Evolutionary conservation across 2,888 invertebrate genomes (phyloP), one percentile per base, ranked within the genome.

Genomic region (Coecobrya sp.): DNA sequence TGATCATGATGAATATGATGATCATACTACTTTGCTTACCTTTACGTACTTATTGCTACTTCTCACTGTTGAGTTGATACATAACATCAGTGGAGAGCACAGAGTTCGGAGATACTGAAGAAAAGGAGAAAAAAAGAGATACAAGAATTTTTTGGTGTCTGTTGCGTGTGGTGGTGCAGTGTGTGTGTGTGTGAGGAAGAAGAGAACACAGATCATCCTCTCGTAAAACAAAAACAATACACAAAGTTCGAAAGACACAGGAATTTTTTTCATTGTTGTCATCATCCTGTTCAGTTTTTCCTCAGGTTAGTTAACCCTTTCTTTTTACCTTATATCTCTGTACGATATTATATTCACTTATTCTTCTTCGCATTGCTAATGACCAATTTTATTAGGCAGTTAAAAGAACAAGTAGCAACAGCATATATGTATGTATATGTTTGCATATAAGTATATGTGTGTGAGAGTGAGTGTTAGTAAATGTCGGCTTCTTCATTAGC

Each of bases 31-130:
- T 90, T 73, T 85, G 85, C 90, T 85, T 85, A 90, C 85, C 91
- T 91, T 91, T 86, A 42, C 27, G 90, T 68, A 86, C 45, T 70
- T 91, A 82, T 59, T 81, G 68, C 86, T 91, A 25, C 86, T 87
- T 92, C 92, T 65, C 84, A 88, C 92, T 88, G 92, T 36, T 92
- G 82, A 92, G 87, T 92, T 92, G 92, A 92, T 92, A 88, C 92
- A 91, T 76, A 90, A 90, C 90, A 91, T 55, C 86, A 91, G 91
- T 36, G 86, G 91, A 91, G 91, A 91, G 76, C 90, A 90, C 68
- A 45, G 91, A 65, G 91, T 81, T 91, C 79, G 79, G 79, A 86
- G 55, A 91, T 65, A 68, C 62, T 49, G 55, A 45, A 62, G 22
- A 65, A 36, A 81, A 81, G 52, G 25, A 30, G n/a, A 55, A 27